phyloP scores from a whole-genome alignment of 2,113 vertebrate species.

The Apteryx mantelli region DNA sequence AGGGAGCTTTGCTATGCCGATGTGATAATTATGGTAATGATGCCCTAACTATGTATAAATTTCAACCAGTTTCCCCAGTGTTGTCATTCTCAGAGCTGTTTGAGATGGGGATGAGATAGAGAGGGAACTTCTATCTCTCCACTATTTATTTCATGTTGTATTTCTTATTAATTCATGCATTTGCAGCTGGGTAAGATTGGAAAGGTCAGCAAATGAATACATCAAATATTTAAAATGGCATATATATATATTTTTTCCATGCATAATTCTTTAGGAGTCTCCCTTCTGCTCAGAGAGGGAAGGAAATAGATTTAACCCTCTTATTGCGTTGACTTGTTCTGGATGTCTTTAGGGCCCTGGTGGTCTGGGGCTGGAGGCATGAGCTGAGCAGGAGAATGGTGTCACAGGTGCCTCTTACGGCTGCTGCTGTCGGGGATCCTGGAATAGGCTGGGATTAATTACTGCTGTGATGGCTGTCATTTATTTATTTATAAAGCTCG shows the following conservation, averaged over 20 bases:
- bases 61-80: background rate
- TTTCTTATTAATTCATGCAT: background rate
- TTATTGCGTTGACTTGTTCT: background rate
- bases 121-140: background rate
- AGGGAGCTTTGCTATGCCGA: background rate
- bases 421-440: background rate
- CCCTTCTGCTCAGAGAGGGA: background rate
- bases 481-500: background rate
- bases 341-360: background rate
- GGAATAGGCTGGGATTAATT: background rate
- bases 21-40: background rate
- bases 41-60: background rate
- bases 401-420: background rate
- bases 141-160: background rate
- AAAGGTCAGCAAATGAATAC: background rate
- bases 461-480: background rate
- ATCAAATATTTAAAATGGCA: background rate
- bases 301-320: background rate
- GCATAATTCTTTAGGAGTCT: fast-evolving
- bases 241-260: background rate
- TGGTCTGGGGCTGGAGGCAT: background rate
- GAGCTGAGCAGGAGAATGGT: background rate
- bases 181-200: background rate
- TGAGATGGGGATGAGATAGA: background rate
- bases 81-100: background rate